A percentile compares a stretch with the other conserved stretches of the same genome.
These are phyloP conservation scores for Myotis lucifugus DNA, from an alignment of 2,113 vertebrate species.

Conservation along the genomic window DNA sequence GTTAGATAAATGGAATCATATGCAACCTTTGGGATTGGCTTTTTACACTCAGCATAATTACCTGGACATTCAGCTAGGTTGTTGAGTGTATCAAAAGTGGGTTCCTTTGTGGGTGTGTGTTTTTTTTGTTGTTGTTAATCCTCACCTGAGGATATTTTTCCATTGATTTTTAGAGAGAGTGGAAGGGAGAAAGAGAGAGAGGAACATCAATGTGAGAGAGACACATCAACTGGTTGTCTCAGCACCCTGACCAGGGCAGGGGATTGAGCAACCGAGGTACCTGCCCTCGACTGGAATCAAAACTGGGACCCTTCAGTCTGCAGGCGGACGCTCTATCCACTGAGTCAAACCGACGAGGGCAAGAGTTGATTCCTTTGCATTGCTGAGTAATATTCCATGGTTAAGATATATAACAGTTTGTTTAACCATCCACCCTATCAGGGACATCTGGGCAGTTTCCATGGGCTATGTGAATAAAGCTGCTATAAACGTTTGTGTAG, in stretches of 20 bases:
- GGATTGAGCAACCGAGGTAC: too few relatives aligned
- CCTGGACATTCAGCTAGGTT: background rate
- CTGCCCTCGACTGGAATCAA: too few relatives aligned
- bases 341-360: background rate
- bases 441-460: background rate
- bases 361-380: background rate
- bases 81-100: background rate
- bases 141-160: too few relatives aligned
- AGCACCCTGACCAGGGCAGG: too few relatives aligned
- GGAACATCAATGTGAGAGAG: too few relatives aligned
- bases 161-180: too few relatives aligned
- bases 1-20: constrained; percentile 18
- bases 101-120: background rate
- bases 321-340: too few relatives aligned
- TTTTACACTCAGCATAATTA: constrained; percentile 3
- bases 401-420: background rate
- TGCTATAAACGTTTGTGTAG: background rate
- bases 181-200: too few relatives aligned
- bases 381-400: background rate
- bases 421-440: background rate
- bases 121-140: too few relatives aligned
- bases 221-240: too few relatives aligned
- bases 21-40: background rate
- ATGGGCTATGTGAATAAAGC: background rate
- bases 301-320: too few relatives aligned